Evolutionary conservation across 2,113 vertebrate species (phyloP), one percentile per base, ranked within the genome.

Genomic region (Hippoglossus stenolepis): DNA sequence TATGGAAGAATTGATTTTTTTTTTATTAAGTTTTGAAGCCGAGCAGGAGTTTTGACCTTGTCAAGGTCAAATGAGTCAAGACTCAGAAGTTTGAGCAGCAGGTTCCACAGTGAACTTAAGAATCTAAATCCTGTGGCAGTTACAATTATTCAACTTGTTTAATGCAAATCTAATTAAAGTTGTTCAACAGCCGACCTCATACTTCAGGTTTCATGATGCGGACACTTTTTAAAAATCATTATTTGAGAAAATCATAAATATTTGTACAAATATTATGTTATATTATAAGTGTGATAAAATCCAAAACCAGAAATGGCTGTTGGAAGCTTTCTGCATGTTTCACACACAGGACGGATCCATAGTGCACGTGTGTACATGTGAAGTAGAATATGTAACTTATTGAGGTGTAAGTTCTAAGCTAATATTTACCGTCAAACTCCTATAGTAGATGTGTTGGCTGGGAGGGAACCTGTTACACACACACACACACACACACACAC

Each of bases 11-110:
- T n/a, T 0, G 2, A 53, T 53, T n/a, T 49, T 1, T 49, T 1
- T 49, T 5, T 17, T 51, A 0, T 17, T 5, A 2, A 18, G 18
- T 9, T 7, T 51, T 51, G 0, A 17, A 51, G 15, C 6, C 0
- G 20, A 65, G 14, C 11, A 61, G 28, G 0, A n/a, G 53, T 18
- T 10, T 1, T 75, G 64, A 85, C 78, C 60, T 65, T 70, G 35
- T 62, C 26, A 84, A 87, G 83, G 86, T 88, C 74, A 70, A 28
- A 65, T 7, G 1, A 35, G 65, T 57, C 62, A 0, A 31, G 28
- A 31, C 6, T 84, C 60, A 60, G 38, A 81, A 28, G 65, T 51
- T 31, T 7, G 28, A 31, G 69, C 31, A 45, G 28, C 61, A 69
- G 35, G 60, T 18, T 4, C 10, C 5, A 26, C 56, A 57, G 54